These are phyloP conservation scores for Thamnophis elegans DNA, from an alignment of 2,797 vertebrate genomes.

Conservation along the genomic window DNA sequence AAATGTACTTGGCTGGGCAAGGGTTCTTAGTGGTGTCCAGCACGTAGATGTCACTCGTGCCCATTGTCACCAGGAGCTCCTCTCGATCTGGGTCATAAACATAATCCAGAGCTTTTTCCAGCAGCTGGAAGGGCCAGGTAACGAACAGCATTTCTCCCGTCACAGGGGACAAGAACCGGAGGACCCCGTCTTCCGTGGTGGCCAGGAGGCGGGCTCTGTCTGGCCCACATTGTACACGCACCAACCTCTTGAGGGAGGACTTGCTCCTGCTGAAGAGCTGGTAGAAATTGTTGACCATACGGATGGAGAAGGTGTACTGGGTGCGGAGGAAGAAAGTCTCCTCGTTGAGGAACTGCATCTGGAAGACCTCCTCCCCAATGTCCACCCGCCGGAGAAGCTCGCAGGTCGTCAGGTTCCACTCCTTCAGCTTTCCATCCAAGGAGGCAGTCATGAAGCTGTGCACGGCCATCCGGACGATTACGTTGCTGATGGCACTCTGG, in stretches of 20 bases:
- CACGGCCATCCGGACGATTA: conserved; percentile 38
- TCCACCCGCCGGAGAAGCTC: conserved; percentile 54
- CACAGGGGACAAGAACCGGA: conserved; percentile 59
- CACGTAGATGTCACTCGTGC: conserved; percentile 56
- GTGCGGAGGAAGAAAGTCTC: conserved; percentile 62
- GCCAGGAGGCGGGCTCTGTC: conserved; percentile 61
- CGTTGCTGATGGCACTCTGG: conserved; percentile 29
- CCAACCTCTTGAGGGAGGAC: conserved; percentile 44
- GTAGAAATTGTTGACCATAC: conserved; percentile 54
- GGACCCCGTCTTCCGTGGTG: conserved; percentile 54
- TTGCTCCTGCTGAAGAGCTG: conserved; percentile 60
- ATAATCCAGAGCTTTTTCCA: conserved; percentile 61
- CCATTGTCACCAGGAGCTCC: conserved; percentile 65
- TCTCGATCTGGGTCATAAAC: conserved; percentile 58
- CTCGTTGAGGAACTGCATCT: conserved; percentile 48
- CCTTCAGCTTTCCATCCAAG: conserved; percentile 59
- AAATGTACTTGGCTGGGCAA: conserved; percentile 59
- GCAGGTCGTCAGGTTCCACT: conserved; percentile 64
- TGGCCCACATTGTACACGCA: conserved; percentile 37
- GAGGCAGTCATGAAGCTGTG: conserved; percentile 64
- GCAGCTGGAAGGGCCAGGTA: conserved; percentile 63
- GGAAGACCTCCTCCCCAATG: conserved; percentile 39
- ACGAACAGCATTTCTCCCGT: conserved; percentile 63
- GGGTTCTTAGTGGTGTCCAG: conserved; percentile 62
- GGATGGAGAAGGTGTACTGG: conserved; percentile 46